phyloP scores from a whole-genome alignment of 2,113 vertebrate species.

The Elaphurus davidianus region DNA sequence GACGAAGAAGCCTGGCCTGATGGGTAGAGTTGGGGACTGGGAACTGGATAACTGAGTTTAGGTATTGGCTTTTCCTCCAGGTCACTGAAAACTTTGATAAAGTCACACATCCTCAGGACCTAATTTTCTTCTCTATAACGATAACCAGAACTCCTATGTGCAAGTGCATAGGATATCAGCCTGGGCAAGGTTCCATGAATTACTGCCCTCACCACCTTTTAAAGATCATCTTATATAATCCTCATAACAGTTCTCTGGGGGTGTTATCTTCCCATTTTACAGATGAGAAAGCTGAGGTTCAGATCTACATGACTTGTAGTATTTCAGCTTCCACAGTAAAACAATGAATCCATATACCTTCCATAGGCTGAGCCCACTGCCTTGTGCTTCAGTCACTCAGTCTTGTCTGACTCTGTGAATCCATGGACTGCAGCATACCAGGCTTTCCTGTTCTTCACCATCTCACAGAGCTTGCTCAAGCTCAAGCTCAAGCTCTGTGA shows the following conservation, averaged over 20 bases:
- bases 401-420: not conserved
- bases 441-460: not conserved
- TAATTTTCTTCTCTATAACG: not conserved
- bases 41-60: not conserved
- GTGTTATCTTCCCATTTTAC: not conserved
- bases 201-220: not conserved
- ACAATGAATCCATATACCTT: not conserved
- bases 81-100: not conserved
- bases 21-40: not conserved
- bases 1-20: not conserved
- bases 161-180: not conserved
- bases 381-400: not conserved
- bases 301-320: not conserved
- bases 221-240: slow-evolving; percentile 15
- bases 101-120: not conserved
- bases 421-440: not conserved
- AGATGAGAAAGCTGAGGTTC: slow-evolving; percentile 8
- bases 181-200: not conserved
- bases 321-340: not conserved
- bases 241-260: not conserved
- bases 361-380: not conserved
- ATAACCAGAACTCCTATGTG: not conserved
- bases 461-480: not conserved
- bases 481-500: not conserved
- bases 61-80: not conserved